Percentiles rank a stretch among this genome's conserved stretches.
Evolutionary conservation across 2,797 vertebrate species (phyloP).

Genomic region (Sebastes melanostomus): DNA sequence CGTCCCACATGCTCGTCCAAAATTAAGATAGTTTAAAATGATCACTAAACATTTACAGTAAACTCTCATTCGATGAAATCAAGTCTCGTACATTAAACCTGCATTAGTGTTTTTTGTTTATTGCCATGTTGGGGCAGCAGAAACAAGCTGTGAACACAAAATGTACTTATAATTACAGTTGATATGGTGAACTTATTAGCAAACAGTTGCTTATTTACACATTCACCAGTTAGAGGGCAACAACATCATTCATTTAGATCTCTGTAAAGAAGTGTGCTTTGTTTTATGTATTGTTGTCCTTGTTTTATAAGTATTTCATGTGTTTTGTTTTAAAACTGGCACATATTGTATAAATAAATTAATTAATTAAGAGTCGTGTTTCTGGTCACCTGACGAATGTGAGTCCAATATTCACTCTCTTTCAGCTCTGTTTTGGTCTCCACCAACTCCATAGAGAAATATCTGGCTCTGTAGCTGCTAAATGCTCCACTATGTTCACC

Average conservation of each 20-base stretch:
- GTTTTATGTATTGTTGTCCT: too few species aligned
- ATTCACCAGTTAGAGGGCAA: background rate
- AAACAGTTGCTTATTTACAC: background rate
- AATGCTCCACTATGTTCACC: background rate
- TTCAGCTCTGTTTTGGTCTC: background rate
- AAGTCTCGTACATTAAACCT: background rate
- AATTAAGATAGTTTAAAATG: background rate
- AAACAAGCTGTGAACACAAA: background rate
- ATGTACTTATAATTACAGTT: background rate
- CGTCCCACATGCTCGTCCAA: background rate
- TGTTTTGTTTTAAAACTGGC: too few species aligned
- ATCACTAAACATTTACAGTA: background rate
- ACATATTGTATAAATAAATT: too few species aligned
- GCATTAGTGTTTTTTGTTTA: background rate
- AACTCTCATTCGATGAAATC: background rate
- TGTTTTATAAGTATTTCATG: too few species aligned
- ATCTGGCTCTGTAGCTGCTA: background rate
- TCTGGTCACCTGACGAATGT: too few species aligned
- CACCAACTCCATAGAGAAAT: background rate
- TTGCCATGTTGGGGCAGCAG: accelerated
- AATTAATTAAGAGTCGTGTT: background rate
- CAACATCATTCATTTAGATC: background rate
- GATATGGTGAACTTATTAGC: accelerated
- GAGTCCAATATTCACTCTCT: background rate
- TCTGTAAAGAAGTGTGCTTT: too few species aligned